Conservation (phyloP, 2,113 vertebrate genomes). For the Cyanocitta stelleri region DNA sequence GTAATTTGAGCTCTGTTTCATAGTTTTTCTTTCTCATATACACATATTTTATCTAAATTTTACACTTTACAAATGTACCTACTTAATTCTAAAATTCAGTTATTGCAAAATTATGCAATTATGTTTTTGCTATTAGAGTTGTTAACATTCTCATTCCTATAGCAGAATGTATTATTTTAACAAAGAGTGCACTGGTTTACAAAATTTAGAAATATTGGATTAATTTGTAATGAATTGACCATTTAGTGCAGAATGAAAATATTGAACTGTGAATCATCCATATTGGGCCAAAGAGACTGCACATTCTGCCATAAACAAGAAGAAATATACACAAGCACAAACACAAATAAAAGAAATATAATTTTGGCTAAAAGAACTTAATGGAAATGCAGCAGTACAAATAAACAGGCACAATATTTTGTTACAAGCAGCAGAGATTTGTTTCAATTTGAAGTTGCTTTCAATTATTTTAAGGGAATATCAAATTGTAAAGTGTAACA, state of each 20-base stretch:
- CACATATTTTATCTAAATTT: not conserved
- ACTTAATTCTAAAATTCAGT: not conserved
- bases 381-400: not conserved
- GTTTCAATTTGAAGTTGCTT: not conserved
- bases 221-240: constrained; percentile 11
- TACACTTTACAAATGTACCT: not conserved
- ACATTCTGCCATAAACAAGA: not conserved
- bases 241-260: constrained; percentile 1
- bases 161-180: not conserved
- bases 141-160: not conserved
- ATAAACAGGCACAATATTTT: not conserved
- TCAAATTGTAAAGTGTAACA: not conserved
- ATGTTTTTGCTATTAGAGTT: not conserved
- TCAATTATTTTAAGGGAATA: not conserved
- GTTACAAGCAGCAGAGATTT: not conserved
- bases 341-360: not conserved
- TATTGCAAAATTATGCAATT: not conserved
- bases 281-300: not conserved
- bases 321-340: not conserved
- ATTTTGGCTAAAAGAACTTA: not conserved
- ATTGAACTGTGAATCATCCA: not conserved
- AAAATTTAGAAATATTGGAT: not conserved
- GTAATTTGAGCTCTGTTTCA: not conserved
- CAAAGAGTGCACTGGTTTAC: not conserved
- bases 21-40: not conserved